phyloP scores from a whole-genome alignment of 2,113 vertebrate species.

The Cinclus cinclus region DNA sequence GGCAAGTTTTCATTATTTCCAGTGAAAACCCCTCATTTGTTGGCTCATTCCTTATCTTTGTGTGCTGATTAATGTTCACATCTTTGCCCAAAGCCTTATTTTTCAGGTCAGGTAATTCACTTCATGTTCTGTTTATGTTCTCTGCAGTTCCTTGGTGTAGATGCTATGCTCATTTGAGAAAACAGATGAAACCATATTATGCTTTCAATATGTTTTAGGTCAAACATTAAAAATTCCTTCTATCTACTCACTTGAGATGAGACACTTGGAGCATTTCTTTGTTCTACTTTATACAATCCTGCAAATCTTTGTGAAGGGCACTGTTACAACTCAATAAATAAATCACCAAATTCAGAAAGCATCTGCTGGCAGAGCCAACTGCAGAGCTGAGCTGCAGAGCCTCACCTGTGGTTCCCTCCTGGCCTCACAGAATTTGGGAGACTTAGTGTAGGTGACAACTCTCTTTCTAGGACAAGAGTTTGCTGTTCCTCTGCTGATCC shows the following conservation, averaged over 20 bases:
- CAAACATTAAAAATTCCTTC: slow-evolving; percentile 57
- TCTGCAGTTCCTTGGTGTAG: background rate
- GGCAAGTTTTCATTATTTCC: slow-evolving; percentile 18
- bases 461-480: background rate
- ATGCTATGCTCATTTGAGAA: slow-evolving; percentile 15
- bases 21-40: background rate
- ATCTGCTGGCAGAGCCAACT: background rate
- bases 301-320: slow-evolving; percentile 17
- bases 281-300: slow-evolving; percentile 12
- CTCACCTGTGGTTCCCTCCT: background rate
- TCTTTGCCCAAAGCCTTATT: slow-evolving; percentile 32
- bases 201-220: slow-evolving; percentile 34
- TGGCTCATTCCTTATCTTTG: background rate
- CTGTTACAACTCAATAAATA: slow-evolving; percentile 33
- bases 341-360: background rate
- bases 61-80: slow-evolving; percentile 18
- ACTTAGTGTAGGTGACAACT: background rate
- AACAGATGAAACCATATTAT: slow-evolving; percentile 30
- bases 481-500: fast-evolving
- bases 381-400: background rate
- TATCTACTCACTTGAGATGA: background rate
- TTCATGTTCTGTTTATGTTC: slow-evolving; percentile 31
- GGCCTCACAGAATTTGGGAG: background rate
- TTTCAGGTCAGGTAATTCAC: slow-evolving; percentile 47
- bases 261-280: slow-evolving; percentile 26